phyloP scores from a whole-genome alignment of 1,140 invertebrate species.

The Lucilia cuprina region DNA sequence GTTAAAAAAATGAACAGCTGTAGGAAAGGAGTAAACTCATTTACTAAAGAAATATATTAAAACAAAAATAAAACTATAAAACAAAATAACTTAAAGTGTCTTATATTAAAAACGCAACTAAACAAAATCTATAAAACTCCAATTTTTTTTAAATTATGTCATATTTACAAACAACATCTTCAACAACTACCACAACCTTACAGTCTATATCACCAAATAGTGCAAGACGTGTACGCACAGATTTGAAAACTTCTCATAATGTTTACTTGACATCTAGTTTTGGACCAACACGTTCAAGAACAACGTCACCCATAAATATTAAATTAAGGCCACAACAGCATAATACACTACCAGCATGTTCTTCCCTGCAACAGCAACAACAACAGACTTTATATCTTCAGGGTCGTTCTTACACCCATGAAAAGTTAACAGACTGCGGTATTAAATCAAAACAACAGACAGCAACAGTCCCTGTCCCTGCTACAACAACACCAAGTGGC shows the following conservation, averaged over 20 bases:
- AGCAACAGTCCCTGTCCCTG: background rate
- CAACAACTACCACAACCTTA: slow-evolving; percentile 21
- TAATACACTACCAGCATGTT: background rate
- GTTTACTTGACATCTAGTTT: slow-evolving; percentile 42
- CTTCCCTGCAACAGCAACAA: background rate
- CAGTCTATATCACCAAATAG: slow-evolving; percentile 61
- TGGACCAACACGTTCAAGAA: slow-evolving; percentile 41
- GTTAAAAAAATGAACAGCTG: slow-evolving; percentile 27
- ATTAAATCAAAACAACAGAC: background rate
- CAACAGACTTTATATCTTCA: slow-evolving; percentile 26
- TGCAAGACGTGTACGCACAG: slow-evolving; percentile 61
- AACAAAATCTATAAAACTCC: background rate
- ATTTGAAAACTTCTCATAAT: slow-evolving; percentile 59
- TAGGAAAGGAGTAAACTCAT: background rate
- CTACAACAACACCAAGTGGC: background rate
- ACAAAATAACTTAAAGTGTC: background rate
- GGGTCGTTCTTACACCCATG: background rate
- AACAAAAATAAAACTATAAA: background rate
- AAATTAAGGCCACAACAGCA: slow-evolving; percentile 39
- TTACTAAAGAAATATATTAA: background rate
- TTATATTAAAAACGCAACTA: background rate
- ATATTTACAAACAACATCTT: slow-evolving; percentile 12
- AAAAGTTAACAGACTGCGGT: background rate
- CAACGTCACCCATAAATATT: slow-evolving; percentile 50
- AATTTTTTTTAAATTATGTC: background rate